Base-by-base conservation (phyloP, 2,888 invertebrate species). In the Slavum lentiscoides region DNA sequence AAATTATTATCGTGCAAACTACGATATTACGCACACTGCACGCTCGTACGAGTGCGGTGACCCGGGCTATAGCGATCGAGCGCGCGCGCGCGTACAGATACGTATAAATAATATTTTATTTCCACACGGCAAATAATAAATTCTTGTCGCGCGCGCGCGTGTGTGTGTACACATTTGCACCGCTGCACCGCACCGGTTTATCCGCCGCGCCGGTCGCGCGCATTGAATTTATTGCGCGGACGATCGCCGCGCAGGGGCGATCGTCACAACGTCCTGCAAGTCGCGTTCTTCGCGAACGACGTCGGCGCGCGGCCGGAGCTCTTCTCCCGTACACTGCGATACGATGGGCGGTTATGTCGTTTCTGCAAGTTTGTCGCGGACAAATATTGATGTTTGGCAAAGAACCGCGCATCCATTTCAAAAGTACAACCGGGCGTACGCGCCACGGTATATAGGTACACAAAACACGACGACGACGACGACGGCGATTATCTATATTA, bases 351-450 rank as follows among this genome's bases (percentile, higher is more conserved):
- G 21, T 53, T 62, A 61, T n/a, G n/a, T 77, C 77, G 77, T 77
- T 77, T 77, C 69, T 77, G 77, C n/a, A n/a, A n/a, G 77, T 77
- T 77, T 77, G 64, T 80, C 72, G 70, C 80, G 62, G 80, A 80
- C 80, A 80, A 80, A 80, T 80, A 80, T 80, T 80, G 80, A 80
- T 80, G 80, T 80, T 80, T 80, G 80, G 70, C 80, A 80, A 80
- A 80, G 80, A 80, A 80, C 1, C n/a, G n/a, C n/a, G 4, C 70
- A 72, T 80, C 80, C 80, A 55, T 80, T 80, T 80, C 70, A 80
- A 77, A 80, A 80, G 80, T 80, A 80, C 80, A 80, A 80, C 80
- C 64, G 49, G 80, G 70, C 80, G 30, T 30, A 30, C 30, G 30
- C 30, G 30, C n/a, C n/a, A n/a, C 30, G 30, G 4, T 30, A 30